phyloP scores from a whole-genome alignment of 64 coral and sea anemone genomes.

The Montipora foliosa region DNA sequence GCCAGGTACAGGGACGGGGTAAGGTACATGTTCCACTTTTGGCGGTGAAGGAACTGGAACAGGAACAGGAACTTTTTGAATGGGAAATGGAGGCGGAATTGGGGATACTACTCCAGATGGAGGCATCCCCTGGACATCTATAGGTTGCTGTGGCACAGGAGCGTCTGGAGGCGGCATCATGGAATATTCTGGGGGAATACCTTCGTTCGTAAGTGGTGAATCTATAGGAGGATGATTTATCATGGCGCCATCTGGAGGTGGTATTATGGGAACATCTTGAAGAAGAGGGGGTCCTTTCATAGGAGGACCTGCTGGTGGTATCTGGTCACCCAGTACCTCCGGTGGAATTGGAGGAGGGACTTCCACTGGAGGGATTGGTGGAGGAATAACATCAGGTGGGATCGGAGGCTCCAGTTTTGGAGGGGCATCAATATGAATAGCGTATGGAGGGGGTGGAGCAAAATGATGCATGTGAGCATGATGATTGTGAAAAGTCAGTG shows the following conservation, averaged over 20 bases:
- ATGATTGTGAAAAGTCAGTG: background rate
- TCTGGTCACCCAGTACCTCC: background rate
- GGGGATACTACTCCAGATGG: background rate
- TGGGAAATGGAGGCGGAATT: constrained; percentile 9
- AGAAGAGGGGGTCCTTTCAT: background rate
- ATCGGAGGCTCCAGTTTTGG: constrained; percentile 16
- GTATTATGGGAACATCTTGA: background rate
- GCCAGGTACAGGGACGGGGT: constrained; percentile 76
- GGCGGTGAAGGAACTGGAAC: constrained; percentile 53
- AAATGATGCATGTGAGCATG: constrained; percentile 7
- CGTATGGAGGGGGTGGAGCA: background rate
- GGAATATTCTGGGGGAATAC: background rate
- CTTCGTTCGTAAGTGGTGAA: background rate
- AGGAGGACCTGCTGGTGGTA: background rate
- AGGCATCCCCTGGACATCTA: background rate
- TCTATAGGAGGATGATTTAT: background rate
- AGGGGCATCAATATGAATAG: constrained; percentile 33
- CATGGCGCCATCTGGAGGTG: background rate
- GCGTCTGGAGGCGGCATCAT: constrained; percentile 16
- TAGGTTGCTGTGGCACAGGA: background rate
- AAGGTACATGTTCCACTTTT: constrained; percentile 63
- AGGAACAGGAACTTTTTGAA: constrained; percentile 65
- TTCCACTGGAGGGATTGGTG: background rate
- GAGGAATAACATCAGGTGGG: background rate
- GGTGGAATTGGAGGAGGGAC: background rate